Percentiles rank a stretch among this genome's conserved stretches.
phyloP scores from a whole-genome alignment of 2,113 vertebrate genomes.

The Stictonetta naevosa region DNA sequence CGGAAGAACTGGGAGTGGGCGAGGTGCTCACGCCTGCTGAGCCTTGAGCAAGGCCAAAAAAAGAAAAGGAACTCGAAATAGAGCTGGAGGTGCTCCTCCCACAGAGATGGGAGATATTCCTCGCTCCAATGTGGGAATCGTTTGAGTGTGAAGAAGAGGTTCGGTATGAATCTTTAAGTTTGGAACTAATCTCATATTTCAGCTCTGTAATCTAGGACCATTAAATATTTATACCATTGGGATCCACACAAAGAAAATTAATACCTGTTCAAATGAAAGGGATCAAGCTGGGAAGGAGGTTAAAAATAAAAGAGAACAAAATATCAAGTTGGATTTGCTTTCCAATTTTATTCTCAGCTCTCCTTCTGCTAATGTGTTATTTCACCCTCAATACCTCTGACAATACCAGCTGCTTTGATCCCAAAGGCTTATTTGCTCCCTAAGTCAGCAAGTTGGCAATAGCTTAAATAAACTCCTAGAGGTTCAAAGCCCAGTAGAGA shows the following conservation, averaged over 20 bases:
- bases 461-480: constrained; percentile 38
- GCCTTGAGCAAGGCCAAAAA: not conserved
- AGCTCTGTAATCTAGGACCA: constrained; percentile 22
- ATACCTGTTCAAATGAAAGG: constrained; percentile 53
- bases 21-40: constrained; percentile 53
- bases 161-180: not conserved
- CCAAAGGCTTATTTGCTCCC: constrained; percentile 49
- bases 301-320: constrained; percentile 46
- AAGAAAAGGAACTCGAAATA: constrained; percentile 53
- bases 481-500: constrained; percentile 43
- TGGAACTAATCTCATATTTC: constrained; percentile 20
- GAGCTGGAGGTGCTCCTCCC: constrained; percentile 20
- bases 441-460: constrained; percentile 47
- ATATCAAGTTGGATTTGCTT: constrained; percentile 40
- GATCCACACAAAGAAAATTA: constrained; percentile 62
- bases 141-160: not conserved
- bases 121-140: not conserved
- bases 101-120: not conserved
- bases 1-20: not conserved
- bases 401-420: constrained; percentile 64
- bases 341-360: constrained; percentile 8
- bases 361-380: constrained; percentile 10
- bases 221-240: constrained; percentile 61
- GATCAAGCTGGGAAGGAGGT: constrained; percentile 40
- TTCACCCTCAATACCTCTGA: constrained; percentile 2